Conservation (phyloP, 1,140 invertebrate genomes). For the Calephelis virginiensis region DNA sequence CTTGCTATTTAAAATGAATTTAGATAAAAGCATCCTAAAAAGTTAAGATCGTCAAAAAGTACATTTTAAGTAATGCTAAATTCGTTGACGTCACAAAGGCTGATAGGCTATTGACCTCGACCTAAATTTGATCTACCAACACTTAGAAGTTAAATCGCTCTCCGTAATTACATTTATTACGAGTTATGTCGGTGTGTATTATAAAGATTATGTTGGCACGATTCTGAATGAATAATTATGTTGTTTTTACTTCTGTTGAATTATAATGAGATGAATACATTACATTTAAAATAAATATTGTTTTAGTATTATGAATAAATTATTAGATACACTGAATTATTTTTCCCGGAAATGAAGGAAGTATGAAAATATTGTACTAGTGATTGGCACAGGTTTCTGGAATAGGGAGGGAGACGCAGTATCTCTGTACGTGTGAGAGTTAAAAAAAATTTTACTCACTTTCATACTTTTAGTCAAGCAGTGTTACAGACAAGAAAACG, state of each 20-base stretch:
- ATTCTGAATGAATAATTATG: slow-evolving; percentile 15
- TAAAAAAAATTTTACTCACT: no score
- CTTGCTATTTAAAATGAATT: not conserved
- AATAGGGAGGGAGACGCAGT: no score
- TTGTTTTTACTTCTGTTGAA: slow-evolving; percentile 15
- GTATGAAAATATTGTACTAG: not conserved
- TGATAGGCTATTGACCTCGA: slow-evolving; percentile 12
- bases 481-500: no score
- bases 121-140: slow-evolving; percentile 14
- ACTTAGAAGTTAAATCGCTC: slow-evolving; percentile 17
- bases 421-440: no score
- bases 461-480: no score
- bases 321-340: not conserved
- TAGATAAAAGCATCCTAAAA: not conserved
- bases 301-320: slow-evolving; percentile 5
- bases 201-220: slow-evolving; percentile 17
- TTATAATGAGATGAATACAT: slow-evolving; percentile 9
- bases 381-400: not conserved
- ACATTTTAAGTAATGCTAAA: not conserved
- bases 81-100: not conserved
- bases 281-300: slow-evolving; percentile 3
- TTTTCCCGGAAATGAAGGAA: not conserved
- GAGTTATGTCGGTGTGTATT: slow-evolving; percentile 14
- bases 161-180: slow-evolving; percentile 16
- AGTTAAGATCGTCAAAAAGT: not conserved